phyloP scores from a whole-genome alignment of 2,113 vertebrate species.

The Amia ocellicauda region DNA sequence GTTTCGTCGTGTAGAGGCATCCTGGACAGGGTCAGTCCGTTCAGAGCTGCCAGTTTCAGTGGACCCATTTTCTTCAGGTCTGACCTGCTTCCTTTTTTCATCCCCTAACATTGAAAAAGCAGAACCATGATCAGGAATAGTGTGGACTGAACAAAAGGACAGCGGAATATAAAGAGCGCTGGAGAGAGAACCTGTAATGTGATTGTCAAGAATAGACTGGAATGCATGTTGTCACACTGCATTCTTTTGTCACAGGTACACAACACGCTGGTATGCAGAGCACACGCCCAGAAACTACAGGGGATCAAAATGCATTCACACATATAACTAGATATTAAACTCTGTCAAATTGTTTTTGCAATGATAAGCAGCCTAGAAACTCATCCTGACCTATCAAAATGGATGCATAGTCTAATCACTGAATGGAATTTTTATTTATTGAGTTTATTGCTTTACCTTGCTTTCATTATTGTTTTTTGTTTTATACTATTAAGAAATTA shows the following conservation, averaged over 20 bases:
- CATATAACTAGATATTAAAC: not conserved
- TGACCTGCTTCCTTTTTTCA: conserved; percentile 81
- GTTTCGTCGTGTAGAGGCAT: conserved; percentile 74
- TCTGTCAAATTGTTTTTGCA: not conserved
- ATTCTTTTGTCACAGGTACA: conserved; percentile 45
- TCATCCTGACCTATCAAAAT: too few relatives aligned
- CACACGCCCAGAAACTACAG: conserved; percentile 10
- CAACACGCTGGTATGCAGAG: not conserved
- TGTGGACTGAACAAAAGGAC: conserved; percentile 12
- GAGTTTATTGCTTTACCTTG: too few relatives aligned
- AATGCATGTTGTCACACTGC: conserved; percentile 39
- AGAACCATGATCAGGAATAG: conserved; percentile 10
- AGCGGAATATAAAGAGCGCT: not conserved
- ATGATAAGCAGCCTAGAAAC: not conserved
- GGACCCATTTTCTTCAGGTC: conserved; percentile 90
- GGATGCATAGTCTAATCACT: too few relatives aligned
- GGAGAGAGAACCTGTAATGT: not conserved
- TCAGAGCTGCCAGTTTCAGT: conserved; percentile 83
- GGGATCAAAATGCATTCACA: conserved; percentile 3
- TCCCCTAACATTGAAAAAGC: conserved; percentile 65
- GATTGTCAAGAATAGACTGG: not conserved
- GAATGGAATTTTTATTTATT: too few relatives aligned
- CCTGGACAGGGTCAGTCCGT: conserved; percentile 80
- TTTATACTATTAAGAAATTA: too few relatives aligned
- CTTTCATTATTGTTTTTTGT: too few relatives aligned